Conservation (phyloP, 1,140 invertebrate genomes). For the Penaeus japonicus region DNA sequence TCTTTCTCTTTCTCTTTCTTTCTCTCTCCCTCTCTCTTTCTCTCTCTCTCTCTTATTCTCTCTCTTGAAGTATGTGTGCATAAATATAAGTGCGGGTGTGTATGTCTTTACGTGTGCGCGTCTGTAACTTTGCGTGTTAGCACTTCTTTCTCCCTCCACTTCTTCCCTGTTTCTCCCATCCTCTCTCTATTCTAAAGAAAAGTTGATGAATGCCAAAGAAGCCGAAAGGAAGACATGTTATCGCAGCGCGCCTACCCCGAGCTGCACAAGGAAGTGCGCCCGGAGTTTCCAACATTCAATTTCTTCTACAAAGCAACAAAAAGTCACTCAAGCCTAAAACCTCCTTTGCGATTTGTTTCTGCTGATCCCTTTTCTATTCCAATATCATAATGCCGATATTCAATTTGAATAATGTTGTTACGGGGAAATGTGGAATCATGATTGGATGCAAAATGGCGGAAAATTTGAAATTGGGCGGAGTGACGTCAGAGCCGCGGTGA, state of each 20-base stretch:
- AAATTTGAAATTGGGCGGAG: slow-evolving; percentile 50
- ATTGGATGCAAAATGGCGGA: slow-evolving; percentile 56
- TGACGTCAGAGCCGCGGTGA: slow-evolving; percentile 51
- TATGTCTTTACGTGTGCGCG: too few species aligned
- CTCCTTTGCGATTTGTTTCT: slow-evolving; percentile 23
- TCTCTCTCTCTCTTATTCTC: too few species aligned
- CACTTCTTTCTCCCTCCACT: too few species aligned
- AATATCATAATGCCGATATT: slow-evolving; percentile 55
- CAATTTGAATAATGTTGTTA: slow-evolving; percentile 55
- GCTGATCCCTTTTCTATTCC: slow-evolving; percentile 9
- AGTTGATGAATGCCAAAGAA: too few species aligned
- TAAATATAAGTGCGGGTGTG: too few species aligned
- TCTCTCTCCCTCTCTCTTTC: too few species aligned
- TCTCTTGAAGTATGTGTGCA: too few species aligned
- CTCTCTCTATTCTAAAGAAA: not conserved
- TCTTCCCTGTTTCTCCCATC: not conserved
- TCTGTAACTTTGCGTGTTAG: too few species aligned
- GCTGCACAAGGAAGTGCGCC: not conserved
- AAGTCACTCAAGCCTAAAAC: not conserved
- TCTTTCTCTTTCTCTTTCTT: too few species aligned
- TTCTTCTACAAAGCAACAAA: not conserved
- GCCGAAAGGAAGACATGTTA: too few species aligned
- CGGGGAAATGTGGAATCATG: slow-evolving; percentile 32
- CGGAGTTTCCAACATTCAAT: not conserved
- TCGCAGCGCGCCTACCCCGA: too few species aligned